phyloP scores from a whole-genome alignment of 1,140 invertebrate species.

The Tetragonula clypearis region DNA sequence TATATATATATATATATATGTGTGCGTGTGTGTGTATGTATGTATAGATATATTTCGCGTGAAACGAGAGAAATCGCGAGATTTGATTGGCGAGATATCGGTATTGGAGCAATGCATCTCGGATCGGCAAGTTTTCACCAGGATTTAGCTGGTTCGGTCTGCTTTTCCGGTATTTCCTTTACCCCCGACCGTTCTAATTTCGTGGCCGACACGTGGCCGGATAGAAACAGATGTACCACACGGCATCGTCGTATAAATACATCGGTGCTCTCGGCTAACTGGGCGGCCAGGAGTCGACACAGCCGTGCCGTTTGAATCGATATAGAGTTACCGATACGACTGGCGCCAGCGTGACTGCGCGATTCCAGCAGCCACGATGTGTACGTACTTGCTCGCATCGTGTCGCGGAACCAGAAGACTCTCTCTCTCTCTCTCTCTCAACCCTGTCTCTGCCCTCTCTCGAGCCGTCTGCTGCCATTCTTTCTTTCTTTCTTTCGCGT shows the following conservation, averaged over 20 bases:
- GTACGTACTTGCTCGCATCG: background rate
- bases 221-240: constrained; percentile 69
- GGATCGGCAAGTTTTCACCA: background rate
- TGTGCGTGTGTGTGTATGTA: no score
- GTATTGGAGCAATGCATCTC: background rate
- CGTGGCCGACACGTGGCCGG: constrained; percentile 69
- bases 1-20: no score
- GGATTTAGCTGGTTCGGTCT: constrained; percentile 31
- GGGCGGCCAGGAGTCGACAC: constrained; percentile 41
- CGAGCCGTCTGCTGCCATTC: background rate
- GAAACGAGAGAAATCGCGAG: no score
- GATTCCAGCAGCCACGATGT: constrained; percentile 5
- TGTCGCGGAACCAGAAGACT: background rate
- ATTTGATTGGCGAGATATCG: background rate
- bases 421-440: background rate
- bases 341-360: constrained; percentile 45
- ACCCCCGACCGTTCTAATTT: constrained; percentile 65
- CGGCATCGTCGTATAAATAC: constrained; percentile 64
- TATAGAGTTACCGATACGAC: constrained; percentile 38
- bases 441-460: background rate
- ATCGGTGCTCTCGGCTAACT: constrained; percentile 51
- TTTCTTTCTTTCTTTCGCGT: no score
- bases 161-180: constrained; percentile 46
- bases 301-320: constrained; percentile 54
- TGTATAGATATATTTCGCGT: no score